A percentile compares a stretch with the other conserved stretches of the same genome.
phyloP scores from a whole-genome alignment of 2,113 vertebrate genomes.

The Psittacus erithacus region DNA sequence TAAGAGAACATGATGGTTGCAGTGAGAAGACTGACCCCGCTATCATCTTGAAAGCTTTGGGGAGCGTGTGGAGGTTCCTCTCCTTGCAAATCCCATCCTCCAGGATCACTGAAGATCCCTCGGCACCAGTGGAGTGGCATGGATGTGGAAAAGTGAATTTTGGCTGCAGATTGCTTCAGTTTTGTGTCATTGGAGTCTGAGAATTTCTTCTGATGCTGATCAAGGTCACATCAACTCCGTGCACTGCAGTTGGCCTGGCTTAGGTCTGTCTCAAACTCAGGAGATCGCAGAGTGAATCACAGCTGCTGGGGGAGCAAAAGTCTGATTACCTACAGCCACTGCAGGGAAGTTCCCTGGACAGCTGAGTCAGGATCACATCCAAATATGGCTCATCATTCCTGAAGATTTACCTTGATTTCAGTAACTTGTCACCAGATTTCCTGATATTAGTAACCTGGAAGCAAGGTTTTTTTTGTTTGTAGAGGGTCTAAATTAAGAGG shows the following conservation, averaged over 20 bases:
- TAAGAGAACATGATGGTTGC: background rate
- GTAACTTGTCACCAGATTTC: slow-evolving; percentile 2
- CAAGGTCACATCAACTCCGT: background rate
- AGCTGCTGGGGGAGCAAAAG: background rate
- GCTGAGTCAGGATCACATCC: background rate
- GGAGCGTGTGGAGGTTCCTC: accelerated
- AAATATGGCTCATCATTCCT: background rate
- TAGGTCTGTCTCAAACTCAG: background rate
- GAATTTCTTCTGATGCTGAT: background rate
- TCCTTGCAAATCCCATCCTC: background rate
- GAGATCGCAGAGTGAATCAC: background rate
- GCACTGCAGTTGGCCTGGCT: background rate
- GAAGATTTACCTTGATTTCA: background rate
- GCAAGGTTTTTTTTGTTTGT: background rate
- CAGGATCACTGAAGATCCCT: background rate
- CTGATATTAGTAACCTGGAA: background rate
- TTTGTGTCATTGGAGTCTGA: background rate
- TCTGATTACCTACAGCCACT: background rate
- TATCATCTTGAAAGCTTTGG: background rate
- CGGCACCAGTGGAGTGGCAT: accelerated
- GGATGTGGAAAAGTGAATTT: background rate
- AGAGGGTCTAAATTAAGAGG: background rate
- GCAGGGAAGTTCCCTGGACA: background rate
- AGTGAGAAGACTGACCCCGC: background rate
- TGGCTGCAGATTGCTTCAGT: background rate